phyloP scores from a whole-genome alignment of 2,888 invertebrate genomes.

The Dolichomitus sp. region DNA sequence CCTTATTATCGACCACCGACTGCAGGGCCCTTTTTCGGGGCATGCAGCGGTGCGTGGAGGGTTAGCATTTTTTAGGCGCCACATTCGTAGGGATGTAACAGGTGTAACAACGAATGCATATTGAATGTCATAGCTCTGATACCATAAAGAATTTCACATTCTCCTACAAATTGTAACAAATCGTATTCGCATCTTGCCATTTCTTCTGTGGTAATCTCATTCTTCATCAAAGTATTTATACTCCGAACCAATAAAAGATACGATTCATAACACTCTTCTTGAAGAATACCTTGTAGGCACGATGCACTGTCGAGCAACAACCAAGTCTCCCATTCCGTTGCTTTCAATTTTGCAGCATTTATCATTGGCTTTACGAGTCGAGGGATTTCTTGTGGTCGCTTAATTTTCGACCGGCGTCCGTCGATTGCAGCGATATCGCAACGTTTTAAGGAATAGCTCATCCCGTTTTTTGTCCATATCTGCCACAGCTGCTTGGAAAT shows the following conservation, averaged over 20 bases:
- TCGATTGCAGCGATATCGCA: conserved; percentile 30
- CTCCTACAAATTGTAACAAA: conserved; percentile 57
- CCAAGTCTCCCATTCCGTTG: conserved; percentile 34
- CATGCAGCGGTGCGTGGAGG: too few species aligned
- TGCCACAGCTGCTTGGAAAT: conserved; percentile 46
- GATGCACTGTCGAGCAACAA: conserved; percentile 20
- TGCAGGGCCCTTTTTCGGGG: too few species aligned
- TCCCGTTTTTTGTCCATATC: conserved; percentile 27
- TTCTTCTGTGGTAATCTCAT: conserved; percentile 23
- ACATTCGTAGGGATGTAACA: too few species aligned
- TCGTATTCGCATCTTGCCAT: conserved; percentile 61
- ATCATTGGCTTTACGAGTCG: conserved; percentile 16
- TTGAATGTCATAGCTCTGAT: conserved; percentile 66
- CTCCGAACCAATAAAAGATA: conserved; percentile 30
- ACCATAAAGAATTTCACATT: conserved; percentile 62
- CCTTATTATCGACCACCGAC: too few species aligned
- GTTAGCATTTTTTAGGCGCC: too few species aligned
- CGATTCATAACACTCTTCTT: conserved; percentile 19
- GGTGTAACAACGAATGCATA: conserved; percentile 4
- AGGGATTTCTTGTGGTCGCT: conserved; percentile 40
- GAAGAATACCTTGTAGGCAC: conserved; percentile 41
- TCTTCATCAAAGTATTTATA: conserved; percentile 15
- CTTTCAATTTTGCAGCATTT: conserved; percentile 40
- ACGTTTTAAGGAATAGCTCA: background rate
- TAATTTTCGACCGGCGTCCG: conserved; percentile 27